Evolutionary conservation across 2,113 vertebrate species (phyloP).

Genomic region (Indri indri): DNA sequence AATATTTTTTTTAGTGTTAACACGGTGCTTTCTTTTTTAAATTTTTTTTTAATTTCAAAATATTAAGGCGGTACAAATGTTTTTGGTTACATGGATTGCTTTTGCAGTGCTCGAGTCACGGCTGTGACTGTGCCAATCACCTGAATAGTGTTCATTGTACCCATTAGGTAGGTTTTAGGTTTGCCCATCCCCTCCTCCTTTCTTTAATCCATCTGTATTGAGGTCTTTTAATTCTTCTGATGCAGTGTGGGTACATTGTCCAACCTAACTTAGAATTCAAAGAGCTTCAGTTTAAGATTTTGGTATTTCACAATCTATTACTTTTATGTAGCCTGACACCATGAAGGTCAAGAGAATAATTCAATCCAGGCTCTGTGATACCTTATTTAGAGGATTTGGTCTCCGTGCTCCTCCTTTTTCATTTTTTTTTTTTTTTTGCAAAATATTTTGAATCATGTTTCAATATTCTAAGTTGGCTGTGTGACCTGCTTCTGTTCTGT

Average conservation of each 20-base stretch:
- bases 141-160: too few relatives aligned
- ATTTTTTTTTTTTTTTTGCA: not conserved
- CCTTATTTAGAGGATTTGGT: not conserved
- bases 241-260: not conserved
- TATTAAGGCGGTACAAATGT: too few relatives aligned
- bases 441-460: not conserved
- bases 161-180: too few relatives aligned
- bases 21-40: not conserved
- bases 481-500: not conserved
- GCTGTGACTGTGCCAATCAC: too few relatives aligned
- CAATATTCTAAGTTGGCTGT: not conserved
- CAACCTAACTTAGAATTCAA: not conserved
- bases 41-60: too few relatives aligned
- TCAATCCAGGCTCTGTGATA: not conserved
- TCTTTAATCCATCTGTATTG: not conserved
- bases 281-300: not conserved
- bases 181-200: too few relatives aligned
- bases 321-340: not conserved
- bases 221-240: not conserved
- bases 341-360: not conserved
- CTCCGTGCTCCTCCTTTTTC: not conserved
- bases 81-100: too few relatives aligned
- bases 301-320: not conserved
- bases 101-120: too few relatives aligned
- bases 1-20: not conserved